Evolutionary conservation across 2,113 vertebrate species (phyloP).

Genomic region (Tragelaphus scriptus): DNA sequence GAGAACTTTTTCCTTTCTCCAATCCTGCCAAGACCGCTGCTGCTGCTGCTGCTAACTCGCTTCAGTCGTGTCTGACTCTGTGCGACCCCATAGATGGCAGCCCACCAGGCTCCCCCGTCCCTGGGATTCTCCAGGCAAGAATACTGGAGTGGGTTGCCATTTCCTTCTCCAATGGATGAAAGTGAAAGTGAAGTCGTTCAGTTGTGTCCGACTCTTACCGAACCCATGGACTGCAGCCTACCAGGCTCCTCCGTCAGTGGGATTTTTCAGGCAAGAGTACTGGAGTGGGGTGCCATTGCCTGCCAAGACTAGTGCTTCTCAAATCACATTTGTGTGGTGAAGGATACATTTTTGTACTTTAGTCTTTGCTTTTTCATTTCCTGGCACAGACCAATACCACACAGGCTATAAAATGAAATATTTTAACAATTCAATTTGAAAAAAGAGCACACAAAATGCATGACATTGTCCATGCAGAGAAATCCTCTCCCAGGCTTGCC

Average conservation of each 20-base stretch:
- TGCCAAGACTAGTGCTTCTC: neutral
- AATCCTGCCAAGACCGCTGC: neutral
- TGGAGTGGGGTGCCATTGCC: neutral
- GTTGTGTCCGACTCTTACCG: neutral
- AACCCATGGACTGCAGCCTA: too few species aligned
- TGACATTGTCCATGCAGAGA: neutral
- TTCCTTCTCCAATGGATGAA: neutral
- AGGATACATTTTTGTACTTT: neutral
- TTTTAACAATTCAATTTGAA: neutral
- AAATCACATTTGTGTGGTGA: neutral
- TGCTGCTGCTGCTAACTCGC: neutral
- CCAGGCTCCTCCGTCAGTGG: too few species aligned
- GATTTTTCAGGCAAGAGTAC: too few species aligned
- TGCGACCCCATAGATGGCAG: accelerated
- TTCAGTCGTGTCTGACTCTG: neutral
- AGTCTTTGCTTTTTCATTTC: neutral
- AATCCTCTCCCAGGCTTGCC: neutral
- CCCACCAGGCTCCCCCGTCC: accelerated
- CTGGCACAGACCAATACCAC: neutral
- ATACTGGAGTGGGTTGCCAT: neutral
- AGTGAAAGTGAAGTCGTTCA: neutral
- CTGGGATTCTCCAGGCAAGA: neutral
- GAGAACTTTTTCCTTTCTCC: neutral
- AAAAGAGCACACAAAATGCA: neutral
- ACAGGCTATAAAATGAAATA: neutral